Evolutionary conservation across 2,888 invertebrate genomes (phyloP).

Genomic region (Ornithoptera priamus): DNA sequence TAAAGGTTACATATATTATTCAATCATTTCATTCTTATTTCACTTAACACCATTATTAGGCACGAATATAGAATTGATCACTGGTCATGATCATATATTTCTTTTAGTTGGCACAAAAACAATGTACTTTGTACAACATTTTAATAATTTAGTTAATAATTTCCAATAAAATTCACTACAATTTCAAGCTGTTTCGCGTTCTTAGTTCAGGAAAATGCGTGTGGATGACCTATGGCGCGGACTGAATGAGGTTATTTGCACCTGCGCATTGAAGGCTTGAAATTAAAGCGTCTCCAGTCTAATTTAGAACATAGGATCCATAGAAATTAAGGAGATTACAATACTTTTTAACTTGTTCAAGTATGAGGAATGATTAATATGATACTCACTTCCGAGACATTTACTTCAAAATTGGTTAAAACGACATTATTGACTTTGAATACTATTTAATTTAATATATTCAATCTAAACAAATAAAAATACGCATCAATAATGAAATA

Average conservation of each 20-base stretch:
- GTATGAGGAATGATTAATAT: neutral
- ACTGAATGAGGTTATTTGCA: constrained; percentile 74
- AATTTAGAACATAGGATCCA: neutral
- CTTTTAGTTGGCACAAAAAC: neutral
- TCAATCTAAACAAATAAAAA: neutral
- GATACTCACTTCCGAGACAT: neutral
- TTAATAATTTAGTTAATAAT: neutral
- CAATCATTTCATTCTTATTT: constrained; percentile 15
- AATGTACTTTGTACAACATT: constrained; percentile 7
- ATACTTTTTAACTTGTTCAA: neutral
- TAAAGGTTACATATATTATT: constrained; percentile 34
- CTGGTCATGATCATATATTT: neutral
- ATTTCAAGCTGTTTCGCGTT: constrained; percentile 38
- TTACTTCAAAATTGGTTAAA: neutral
- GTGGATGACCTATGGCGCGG: constrained; percentile 68
- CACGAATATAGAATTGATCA: constrained; percentile 7
- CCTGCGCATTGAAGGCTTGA: constrained; percentile 60
- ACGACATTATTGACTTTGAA: neutral
- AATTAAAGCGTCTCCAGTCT: neutral
- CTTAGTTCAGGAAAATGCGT: constrained; percentile 48
- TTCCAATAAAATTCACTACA: constrained; percentile 1
- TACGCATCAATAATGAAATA: neutral
- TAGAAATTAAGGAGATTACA: neutral
- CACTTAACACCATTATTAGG: constrained; percentile 16
- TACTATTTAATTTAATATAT: neutral